A percentile compares a stretch with the other conserved stretches of the same genome.
Conservation (phyloP, 2,888 invertebrate genomes). For the Syrphus vitripennis region DNA sequence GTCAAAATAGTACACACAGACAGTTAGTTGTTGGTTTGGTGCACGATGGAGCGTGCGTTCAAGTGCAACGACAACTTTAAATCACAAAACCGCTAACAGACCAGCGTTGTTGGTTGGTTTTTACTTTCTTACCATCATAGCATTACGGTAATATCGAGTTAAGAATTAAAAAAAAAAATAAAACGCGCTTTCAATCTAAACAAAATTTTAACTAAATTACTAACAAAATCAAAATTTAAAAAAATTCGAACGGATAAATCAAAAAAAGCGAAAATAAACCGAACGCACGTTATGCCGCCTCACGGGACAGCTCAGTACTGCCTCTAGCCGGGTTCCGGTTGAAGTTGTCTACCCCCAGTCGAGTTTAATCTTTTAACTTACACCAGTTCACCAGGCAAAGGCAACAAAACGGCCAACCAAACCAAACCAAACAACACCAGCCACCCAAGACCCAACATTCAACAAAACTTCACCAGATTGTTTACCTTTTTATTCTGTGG, state of each 20-base stretch:
- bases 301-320: slow-evolving; percentile 71
- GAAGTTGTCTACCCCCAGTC: slow-evolving; percentile 69
- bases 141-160: background rate
- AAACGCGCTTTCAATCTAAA: slow-evolving; percentile 16
- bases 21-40: slow-evolving; percentile 3
- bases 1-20: slow-evolving; percentile 54
- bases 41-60: slow-evolving; percentile 50
- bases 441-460: slow-evolving; percentile 63
- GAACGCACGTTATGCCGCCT: slow-evolving; percentile 72
- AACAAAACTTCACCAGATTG: slow-evolving; percentile 66
- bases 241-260: slow-evolving; percentile 53
- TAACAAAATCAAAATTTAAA: slow-evolving; percentile 2
- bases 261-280: slow-evolving; percentile 40
- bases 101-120: slow-evolving; percentile 25
- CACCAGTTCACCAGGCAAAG: slow-evolving; percentile 66
- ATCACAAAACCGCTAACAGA: slow-evolving; percentile 51
- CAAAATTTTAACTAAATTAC: background rate
- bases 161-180: background rate
- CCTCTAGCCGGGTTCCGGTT: slow-evolving; percentile 68
- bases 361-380: slow-evolving; percentile 65
- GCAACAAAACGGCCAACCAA: slow-evolving; percentile 64
- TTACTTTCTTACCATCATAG: background rate
- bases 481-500: slow-evolving; percentile 48
- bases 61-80: slow-evolving; percentile 60
- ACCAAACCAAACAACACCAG: slow-evolving; percentile 43